A percentile compares a stretch with the other conserved stretches of the same genome.
These are phyloP conservation scores for Cistogaster globosa DNA, from an alignment of 2,888 invertebrate genomes.

Conservation along the genomic window DNA sequence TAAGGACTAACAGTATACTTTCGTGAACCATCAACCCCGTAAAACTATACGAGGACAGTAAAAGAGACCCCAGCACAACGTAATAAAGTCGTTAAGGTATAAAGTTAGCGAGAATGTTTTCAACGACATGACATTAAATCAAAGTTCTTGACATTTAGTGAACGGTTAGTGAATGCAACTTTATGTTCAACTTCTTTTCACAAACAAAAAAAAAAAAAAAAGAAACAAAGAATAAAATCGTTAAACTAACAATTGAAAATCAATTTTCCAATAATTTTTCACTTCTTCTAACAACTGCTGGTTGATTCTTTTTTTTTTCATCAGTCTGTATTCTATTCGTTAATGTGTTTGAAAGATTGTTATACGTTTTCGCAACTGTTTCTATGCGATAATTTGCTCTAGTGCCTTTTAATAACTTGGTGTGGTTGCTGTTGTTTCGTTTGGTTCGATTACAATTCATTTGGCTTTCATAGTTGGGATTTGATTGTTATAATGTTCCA, in stretches of 20 bases:
- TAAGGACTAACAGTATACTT: background rate
- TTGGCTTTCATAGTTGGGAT: constrained; percentile 24
- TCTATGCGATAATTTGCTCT: constrained; percentile 62
- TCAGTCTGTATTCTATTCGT: background rate
- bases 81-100: constrained; percentile 4
- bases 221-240: constrained; percentile 10
- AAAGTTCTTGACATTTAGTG: constrained; percentile 69
- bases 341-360: background rate
- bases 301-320: background rate
- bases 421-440: constrained; percentile 49
- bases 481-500: constrained; percentile 2
- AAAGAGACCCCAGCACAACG: background rate
- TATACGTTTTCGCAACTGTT: constrained; percentile 51
- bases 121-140: constrained; percentile 69
- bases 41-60: background rate
- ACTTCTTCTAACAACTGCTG: background rate
- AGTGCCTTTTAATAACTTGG: constrained; percentile 62
- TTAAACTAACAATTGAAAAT: constrained; percentile 49
- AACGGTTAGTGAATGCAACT: background rate
- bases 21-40: background rate
- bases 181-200: constrained; percentile 20
- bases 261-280: constrained; percentile 46
- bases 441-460: constrained; percentile 44
- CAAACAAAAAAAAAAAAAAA: constrained; percentile 20
- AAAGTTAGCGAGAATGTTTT: constrained; percentile 52